phyloP scores from a whole-genome alignment of 1,140 invertebrate species.

The Steinernema khuongi region DNA sequence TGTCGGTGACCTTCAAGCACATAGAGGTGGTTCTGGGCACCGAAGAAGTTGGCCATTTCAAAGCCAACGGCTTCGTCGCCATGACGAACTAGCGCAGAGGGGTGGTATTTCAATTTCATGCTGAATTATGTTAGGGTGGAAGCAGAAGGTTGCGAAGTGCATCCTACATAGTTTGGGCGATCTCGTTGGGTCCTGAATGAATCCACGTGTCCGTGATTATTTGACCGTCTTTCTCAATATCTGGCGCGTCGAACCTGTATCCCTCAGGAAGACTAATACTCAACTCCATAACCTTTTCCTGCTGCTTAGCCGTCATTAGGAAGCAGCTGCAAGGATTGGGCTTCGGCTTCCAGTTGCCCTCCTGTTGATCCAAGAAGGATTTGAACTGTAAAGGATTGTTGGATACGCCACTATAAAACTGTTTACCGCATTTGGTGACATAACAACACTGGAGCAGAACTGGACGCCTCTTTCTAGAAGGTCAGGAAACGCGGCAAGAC shows the following conservation, averaged over 20 bases:
- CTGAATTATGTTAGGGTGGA: too few species aligned
- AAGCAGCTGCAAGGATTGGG: neutral
- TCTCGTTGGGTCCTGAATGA: neutral
- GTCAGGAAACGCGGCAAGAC: neutral
- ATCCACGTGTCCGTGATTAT: neutral
- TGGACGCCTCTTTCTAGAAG: neutral
- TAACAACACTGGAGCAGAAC: neutral
- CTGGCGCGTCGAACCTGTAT: neutral
- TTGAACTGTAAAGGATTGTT: neutral
- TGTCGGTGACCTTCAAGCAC: neutral
- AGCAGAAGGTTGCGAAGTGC: too few species aligned
- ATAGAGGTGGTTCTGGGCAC: neutral
- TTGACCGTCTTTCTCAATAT: neutral
- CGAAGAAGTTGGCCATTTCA: neutral
- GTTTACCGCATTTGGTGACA: neutral
- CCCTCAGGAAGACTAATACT: neutral
- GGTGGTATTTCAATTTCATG: neutral
- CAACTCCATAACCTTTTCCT: neutral
- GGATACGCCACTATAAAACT: neutral
- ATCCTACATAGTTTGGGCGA: neutral
- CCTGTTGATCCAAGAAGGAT: neutral
- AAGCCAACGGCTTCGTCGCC: neutral
- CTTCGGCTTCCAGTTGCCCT: neutral
- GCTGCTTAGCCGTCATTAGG: neutral
- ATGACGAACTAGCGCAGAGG: neutral